A percentile compares a stretch with the other conserved stretches of the same genome.
Conservation (phyloP, 92 coral and sea anemone genomes). For the Diadumene lineata region DNA sequence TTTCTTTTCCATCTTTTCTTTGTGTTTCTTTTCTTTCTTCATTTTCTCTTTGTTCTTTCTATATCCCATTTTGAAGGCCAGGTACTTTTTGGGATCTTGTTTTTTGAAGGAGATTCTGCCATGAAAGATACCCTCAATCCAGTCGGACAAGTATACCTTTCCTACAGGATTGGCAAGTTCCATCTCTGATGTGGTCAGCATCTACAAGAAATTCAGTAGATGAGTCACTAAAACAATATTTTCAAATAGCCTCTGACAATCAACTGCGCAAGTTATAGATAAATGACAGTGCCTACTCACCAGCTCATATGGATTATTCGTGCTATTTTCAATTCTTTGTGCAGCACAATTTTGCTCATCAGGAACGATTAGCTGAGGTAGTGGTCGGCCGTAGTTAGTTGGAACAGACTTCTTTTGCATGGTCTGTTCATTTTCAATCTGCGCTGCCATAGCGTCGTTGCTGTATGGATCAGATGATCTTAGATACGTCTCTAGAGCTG, state of each 20-base stretch:
- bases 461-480: background rate
- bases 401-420: background rate
- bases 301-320: background rate
- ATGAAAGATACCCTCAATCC: background rate
- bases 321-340: background rate
- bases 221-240: background rate
- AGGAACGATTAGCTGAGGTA: background rate
- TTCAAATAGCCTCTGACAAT: background rate
- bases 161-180: background rate
- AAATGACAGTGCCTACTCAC: background rate
- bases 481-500: background rate
- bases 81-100: background rate
- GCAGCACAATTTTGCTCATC: background rate
- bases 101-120: background rate
- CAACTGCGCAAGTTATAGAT: background rate
- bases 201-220: background rate
- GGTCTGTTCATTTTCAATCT: background rate
- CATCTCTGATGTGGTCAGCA: conserved; percentile 6
- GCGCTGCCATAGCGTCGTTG: background rate
- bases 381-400: background rate
- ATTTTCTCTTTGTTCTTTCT: background rate
- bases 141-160: background rate
- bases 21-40: background rate
- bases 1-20: background rate
- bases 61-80: background rate